Evolutionary conservation across 2,797 vertebrate species (phyloP).

Genomic region (Fistularia commersonii): DNA sequence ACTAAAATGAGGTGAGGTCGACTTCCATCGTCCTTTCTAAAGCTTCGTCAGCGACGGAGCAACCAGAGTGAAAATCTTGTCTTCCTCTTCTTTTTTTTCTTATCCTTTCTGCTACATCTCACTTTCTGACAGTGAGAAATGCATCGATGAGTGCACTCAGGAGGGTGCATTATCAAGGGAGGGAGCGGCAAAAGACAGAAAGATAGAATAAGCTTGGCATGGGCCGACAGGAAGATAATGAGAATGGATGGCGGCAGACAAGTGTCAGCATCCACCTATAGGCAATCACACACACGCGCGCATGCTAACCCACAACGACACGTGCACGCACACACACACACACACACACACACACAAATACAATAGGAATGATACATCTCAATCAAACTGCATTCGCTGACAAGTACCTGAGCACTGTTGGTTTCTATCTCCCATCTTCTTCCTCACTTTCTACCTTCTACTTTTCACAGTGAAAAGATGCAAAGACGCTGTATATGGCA

Average conservation of each 20-base stretch:
- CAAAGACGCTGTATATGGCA: conserved; percentile 10
- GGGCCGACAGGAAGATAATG: conserved; percentile 55
- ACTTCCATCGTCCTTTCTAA: conserved; percentile 11
- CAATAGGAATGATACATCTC: background rate
- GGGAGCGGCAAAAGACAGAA: conserved; percentile 31
- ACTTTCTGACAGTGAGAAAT: conserved; percentile 49
- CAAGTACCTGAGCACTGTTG: no score
- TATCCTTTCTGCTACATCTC: conserved; percentile 27
- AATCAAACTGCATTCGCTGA: no score
- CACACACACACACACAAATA: background rate
- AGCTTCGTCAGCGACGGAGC: conserved; percentile 18
- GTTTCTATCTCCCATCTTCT: no score
- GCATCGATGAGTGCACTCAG: conserved; percentile 44
- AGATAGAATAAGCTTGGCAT: conserved; percentile 36
- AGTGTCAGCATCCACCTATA: conserved; percentile 42
- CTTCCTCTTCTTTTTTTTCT: conserved; percentile 8
- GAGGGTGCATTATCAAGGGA: conserved; percentile 26
- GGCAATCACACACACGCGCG: conserved; percentile 2
- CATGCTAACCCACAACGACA: background rate
- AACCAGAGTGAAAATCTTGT: conserved; percentile 24
- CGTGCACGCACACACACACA: background rate
- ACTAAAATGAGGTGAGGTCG: background rate
- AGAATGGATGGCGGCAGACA: conserved; percentile 52
- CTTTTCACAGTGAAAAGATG: conserved; percentile 17
- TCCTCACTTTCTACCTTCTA: background rate